Base-by-base conservation (phyloP, 2,888 invertebrate species). In the Volucella inflata region DNA sequence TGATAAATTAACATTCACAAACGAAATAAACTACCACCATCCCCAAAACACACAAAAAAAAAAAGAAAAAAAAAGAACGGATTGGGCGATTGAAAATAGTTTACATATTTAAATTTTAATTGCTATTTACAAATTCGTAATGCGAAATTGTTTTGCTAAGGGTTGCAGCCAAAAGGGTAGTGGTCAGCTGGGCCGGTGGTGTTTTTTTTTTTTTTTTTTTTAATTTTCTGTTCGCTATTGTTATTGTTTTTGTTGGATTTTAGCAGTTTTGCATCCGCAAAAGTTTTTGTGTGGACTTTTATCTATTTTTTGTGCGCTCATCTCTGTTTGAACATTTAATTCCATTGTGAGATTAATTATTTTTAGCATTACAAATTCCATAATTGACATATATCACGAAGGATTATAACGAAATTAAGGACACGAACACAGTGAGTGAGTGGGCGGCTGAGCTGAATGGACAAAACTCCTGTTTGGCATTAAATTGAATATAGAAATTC, bases 101-200 rank as follows among this genome's bases (percentile, higher is more conserved):
- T 85, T 85, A 85, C 85, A 85, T 85, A 85, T 85, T 81, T 81
- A 85, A 85, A 85, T 81, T 81, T 85, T 85, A 85, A 85, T 85
- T 85, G 85, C 85, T 85, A 81, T 85, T 85, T 85, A 85, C 85
- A 85, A 85, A 85, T 85, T 81, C 85, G 85, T 85, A 85, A 81
- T 85, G 76, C 72, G 81, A 81, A 85, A 81, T 85, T 85, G 80
- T 85, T 81, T 85, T 85, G 81, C 67, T 81, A 80, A 77, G 81
- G 71, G 72, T 72, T 85, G 85, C 72, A 81, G 81, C 64, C 57
- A 36, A 38, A 14, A 2, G 50, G 40, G 64, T 21, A 21, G 36
- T 40, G 51, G 59, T 30, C 30, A 44, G 50, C 14, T 2, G 64
- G 55, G 9, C 36, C 16, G 40, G 8, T 11, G 48, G 30, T 30